Conservation (phyloP, 2,113 vertebrate genomes). For the Cynocephalus volans region DNA sequence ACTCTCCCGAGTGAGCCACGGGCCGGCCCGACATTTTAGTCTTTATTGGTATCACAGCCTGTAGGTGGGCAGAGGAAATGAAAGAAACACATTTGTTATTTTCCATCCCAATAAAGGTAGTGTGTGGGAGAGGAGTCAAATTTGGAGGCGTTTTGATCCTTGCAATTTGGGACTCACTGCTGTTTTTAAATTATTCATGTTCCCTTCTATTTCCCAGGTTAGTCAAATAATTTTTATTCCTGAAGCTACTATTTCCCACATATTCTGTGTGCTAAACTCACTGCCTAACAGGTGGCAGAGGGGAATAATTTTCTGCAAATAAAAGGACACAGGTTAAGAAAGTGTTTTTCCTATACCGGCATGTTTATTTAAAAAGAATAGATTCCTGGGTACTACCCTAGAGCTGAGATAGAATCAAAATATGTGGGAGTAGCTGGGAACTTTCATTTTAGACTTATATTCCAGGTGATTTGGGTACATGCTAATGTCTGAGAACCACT, state of each 20-base stretch:
- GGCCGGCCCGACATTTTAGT: neutral
- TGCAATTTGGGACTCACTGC: neutral
- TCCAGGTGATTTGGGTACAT: neutral
- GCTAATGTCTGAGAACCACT: conserved; percentile 49
- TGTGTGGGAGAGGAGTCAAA: neutral
- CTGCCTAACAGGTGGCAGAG: neutral
- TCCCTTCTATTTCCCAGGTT: conserved; percentile 66
- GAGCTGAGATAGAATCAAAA: neutral
- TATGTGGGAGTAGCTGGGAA: neutral
- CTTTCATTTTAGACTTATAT: neutral
- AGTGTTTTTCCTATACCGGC: conserved; percentile 8
- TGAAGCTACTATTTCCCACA: neutral
- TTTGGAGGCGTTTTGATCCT: neutral
- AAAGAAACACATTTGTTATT: neutral
- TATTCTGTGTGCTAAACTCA: neutral
- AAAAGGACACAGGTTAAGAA: neutral
- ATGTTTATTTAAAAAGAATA: neutral
- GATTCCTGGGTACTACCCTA: neutral
- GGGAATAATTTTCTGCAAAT: neutral
- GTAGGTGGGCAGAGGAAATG: neutral
- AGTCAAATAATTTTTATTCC: neutral
- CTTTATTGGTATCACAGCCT: neutral
- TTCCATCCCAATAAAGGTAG: neutral
- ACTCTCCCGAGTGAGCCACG: no score
- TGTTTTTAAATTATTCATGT: neutral